phyloP scores from a whole-genome alignment of 1,140 invertebrate genomes.

The Drosophila melanica region DNA sequence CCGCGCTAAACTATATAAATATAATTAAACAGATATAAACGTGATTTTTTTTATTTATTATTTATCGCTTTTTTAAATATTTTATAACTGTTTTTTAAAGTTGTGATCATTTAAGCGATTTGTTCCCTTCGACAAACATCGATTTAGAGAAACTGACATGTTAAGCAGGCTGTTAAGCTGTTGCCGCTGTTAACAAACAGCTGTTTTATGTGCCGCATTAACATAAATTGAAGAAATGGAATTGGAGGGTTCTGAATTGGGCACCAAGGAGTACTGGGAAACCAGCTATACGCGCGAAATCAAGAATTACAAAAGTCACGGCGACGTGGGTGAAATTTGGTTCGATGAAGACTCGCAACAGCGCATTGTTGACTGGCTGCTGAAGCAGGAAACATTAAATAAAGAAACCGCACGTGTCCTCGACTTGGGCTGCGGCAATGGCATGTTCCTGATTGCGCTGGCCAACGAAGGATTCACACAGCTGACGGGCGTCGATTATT shows the following conservation, averaged over 20 bases:
- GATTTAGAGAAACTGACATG: not conserved
- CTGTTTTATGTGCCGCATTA: not conserved
- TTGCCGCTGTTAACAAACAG: not conserved
- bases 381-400: conserved; percentile 80
- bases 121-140: not conserved
- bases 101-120: not conserved
- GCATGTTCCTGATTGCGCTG: conserved; percentile 91
- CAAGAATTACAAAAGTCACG: conserved; percentile 91
- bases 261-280: conserved; percentile 94
- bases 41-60: too few species aligned
- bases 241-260: conserved; percentile 90
- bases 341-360: conserved; percentile 93
- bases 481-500: conserved; percentile 94
- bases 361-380: conserved; percentile 89
- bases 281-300: conserved; percentile 91
- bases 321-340: conserved; percentile 96
- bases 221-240: conserved; percentile 80
- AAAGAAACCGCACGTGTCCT: conserved; percentile 85
- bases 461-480: conserved; percentile 88
- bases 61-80: too few species aligned
- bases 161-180: not conserved
- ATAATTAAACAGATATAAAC: too few species aligned
- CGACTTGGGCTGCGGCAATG: conserved; percentile 95
- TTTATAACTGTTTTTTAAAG: too few species aligned
- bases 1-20: too few species aligned